Evolutionary conservation across 2,113 vertebrate genomes (phyloP), one percentile per base, ranked within the genome.

Genomic region (Notothenia rossii): DNA sequence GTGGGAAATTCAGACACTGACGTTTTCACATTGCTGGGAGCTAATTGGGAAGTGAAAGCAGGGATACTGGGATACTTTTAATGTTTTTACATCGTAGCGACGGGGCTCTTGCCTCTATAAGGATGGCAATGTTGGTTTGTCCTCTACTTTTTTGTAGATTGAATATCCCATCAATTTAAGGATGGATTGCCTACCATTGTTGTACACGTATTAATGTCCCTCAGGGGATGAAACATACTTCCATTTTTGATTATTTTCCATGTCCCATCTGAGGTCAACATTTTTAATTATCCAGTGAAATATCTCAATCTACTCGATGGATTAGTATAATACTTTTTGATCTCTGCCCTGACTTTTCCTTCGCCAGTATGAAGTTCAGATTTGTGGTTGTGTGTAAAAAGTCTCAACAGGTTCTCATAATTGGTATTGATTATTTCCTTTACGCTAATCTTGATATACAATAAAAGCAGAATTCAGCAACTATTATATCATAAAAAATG

Each of bases 1-100:
- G 61, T 90, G 84, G 74, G 85, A 90, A 91, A 80, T 59, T 75
- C 55, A 64, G 68, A 72, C 20, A 54, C 45, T 63, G 3, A 70
- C 5, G 61, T 75, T 75, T 70, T 67, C 53, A 58, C 46, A 43
- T 25, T 15, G 22, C 61, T 82, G 29, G n/a, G 72, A 64, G 72
- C 51, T 60, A 54, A 58, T 69, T 73, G 58, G 73, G 59, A 22
- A 60, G n/a, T 54, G 36, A 13, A 12, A 43, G 59, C 18, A 54
- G 14, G 22, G 59, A 50, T 45, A 56, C 15, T 61, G 55, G 36
- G 3, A 77, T n/a, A 18, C 46, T 17, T 29, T 51, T 61, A 75
- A 11, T 48, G 40, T 61, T 53, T 72, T 67, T 15, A 75, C 20
- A 55, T 56, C 43, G 22, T 45, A 58, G 11, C 45, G 22, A n/a